These are phyloP conservation scores for Caenorhabditis afra DNA, from an alignment of 2,888 invertebrate genomes.

Conservation along the genomic window DNA sequence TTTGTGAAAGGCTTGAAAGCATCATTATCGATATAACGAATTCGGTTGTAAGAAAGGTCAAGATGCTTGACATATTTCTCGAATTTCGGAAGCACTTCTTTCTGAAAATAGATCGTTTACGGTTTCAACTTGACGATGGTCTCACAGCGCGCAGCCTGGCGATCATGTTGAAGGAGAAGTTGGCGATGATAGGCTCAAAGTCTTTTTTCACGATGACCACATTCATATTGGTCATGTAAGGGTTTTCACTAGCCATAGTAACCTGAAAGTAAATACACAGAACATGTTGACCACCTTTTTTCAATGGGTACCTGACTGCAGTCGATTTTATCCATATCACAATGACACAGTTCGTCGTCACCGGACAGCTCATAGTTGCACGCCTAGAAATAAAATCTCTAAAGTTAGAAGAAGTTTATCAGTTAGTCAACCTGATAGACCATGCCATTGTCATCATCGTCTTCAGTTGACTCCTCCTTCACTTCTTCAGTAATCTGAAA, in stretches of 20 bases:
- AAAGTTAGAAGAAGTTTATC: not conserved
- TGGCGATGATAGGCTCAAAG: conserved; percentile 50
- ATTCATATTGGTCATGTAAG: conserved; percentile 26
- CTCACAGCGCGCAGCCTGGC: conserved; percentile 32
- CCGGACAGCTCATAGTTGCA: conserved; percentile 16
- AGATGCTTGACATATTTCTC: conserved; percentile 52
- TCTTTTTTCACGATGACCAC: conserved; percentile 34
- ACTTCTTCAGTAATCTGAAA: conserved; percentile 31
- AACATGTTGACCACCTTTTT: too few relatives aligned
- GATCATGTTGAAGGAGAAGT: conserved; percentile 59
- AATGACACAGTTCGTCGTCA: conserved; percentile 54
- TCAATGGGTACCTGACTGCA: conserved; percentile 29
- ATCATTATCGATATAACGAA: conserved; percentile 54
- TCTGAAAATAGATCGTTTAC: conserved; percentile 42
- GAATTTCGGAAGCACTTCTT: conserved; percentile 50
- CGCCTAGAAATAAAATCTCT: conserved; percentile 24
- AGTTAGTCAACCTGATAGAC: conserved; percentile 2
- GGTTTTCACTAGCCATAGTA: conserved; percentile 25
- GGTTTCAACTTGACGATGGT: not conserved
- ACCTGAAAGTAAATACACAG: conserved; percentile 19
- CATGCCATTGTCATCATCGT: conserved; percentile 16
- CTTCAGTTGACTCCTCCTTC: conserved; percentile 7
- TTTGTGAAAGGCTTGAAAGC: conserved; percentile 55
- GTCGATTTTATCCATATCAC: conserved; percentile 53
- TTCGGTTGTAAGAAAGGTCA: conserved; percentile 53